These are phyloP conservation scores for Spilosoma lubricipeda DNA, from an alignment of 2,888 invertebrate genomes.

Conservation along the genomic window DNA sequence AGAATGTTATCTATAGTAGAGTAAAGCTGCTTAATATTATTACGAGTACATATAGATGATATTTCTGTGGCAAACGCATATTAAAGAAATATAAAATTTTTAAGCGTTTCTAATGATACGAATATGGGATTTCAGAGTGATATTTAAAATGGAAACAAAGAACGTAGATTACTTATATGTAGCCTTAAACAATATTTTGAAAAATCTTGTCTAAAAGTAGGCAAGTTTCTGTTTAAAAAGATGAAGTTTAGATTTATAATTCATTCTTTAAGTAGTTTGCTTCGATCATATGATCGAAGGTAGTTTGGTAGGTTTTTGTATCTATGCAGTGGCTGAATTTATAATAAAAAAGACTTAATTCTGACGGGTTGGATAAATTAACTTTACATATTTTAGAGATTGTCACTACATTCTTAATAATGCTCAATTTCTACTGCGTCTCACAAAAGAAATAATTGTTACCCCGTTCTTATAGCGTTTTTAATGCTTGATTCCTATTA, in stretches of 20 bases:
- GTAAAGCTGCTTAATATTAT: conserved; percentile 34
- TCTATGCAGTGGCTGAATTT: background rate
- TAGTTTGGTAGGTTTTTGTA: background rate
- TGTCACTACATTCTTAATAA: background rate
- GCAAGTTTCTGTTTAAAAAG: background rate
- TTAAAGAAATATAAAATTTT: conserved; percentile 10
- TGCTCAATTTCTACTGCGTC: too few relatives aligned
- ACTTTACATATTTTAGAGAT: background rate
- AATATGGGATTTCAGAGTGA: background rate
- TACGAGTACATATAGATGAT: background rate
- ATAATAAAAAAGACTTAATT: background rate
- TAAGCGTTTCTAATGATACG: background rate
- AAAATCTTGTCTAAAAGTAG: background rate
- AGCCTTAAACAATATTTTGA: too few relatives aligned
- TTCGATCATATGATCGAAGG: too few relatives aligned
- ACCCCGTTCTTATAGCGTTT: too few relatives aligned
- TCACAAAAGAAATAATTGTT: too few relatives aligned
- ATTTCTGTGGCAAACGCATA: background rate
- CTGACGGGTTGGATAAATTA: background rate
- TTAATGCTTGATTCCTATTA: too few relatives aligned
- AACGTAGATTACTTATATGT: background rate
- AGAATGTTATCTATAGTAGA: conserved; percentile 40
- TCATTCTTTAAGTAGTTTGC: too few relatives aligned
- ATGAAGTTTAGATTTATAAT: background rate
- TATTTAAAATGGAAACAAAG: background rate